A percentile compares a stretch with the other conserved stretches of the same genome.
phyloP scores from a whole-genome alignment of 2,888 invertebrate species.

The Lycaena phlaeas region DNA sequence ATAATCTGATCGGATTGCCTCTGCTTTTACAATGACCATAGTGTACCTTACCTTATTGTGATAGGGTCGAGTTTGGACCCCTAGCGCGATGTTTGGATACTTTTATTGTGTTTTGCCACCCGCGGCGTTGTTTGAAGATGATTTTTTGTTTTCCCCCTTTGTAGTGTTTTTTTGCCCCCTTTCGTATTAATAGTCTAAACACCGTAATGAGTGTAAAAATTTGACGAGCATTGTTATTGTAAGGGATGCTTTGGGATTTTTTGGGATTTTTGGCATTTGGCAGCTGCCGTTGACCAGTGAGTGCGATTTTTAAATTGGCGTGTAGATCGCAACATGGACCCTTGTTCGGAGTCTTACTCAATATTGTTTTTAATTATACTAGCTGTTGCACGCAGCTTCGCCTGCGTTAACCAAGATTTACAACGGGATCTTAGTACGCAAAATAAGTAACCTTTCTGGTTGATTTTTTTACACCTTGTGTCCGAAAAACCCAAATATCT shows the following conservation, averaged over 20 bases:
- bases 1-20: constrained; percentile 20
- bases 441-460: too few relatives aligned
- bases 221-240: constrained; percentile 30
- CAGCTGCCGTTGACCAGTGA: too few relatives aligned
- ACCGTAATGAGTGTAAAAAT: constrained; percentile 41
- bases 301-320: too few relatives aligned
- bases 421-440: too few relatives aligned
- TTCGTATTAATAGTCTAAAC: constrained; percentile 26
- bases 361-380: too few relatives aligned
- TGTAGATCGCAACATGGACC: too few relatives aligned
- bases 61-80: not conserved
- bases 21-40: not conserved
- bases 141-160: not conserved
- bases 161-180: not conserved
- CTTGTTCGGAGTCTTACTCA: too few relatives aligned
- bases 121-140: constrained; percentile 21
- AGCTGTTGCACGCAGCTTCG: too few relatives aligned
- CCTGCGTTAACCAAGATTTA: too few relatives aligned
- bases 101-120: constrained; percentile 24
- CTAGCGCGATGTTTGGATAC: constrained; percentile 3
- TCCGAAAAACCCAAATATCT: too few relatives aligned
- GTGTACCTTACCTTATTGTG: not conserved
- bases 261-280: too few relatives aligned
- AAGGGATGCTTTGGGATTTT: constrained; percentile 12
- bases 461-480: too few relatives aligned